These are phyloP conservation scores for Mastigias papua DNA, from an alignment of 30 jellyfish, hydroid and myxozoan species.

Conservation along the genomic window DNA sequence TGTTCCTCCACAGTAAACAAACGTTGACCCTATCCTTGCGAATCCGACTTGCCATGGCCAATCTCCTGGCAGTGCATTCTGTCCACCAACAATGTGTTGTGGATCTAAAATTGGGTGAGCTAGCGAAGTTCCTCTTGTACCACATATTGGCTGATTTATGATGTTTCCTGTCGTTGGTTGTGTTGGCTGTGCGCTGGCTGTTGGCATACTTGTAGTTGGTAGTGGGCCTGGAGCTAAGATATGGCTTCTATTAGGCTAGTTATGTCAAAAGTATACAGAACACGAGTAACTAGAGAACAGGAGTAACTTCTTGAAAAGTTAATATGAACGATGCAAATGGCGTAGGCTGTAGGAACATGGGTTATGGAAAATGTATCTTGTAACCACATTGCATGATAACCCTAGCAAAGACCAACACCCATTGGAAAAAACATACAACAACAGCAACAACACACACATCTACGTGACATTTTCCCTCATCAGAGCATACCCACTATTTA, in stretches of 20 bases:
- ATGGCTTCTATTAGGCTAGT: not conserved
- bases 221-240: not conserved
- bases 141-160: slow-evolving; percentile 49
- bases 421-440: no score
- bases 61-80: slow-evolving; percentile 57
- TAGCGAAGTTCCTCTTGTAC: slow-evolving; percentile 39
- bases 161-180: not conserved
- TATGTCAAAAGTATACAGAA: not conserved
- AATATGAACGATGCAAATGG: no score
- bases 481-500: no score
- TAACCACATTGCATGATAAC: no score
- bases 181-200: not conserved
- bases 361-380: no score
- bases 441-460: no score
- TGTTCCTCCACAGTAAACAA: slow-evolving; percentile 70
- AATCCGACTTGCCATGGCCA: slow-evolving; percentile 83
- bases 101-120: slow-evolving; percentile 59
- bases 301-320: no score
- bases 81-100: slow-evolving; percentile 69
- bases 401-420: no score
- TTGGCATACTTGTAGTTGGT: not conserved
- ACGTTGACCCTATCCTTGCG: slow-evolving; percentile 45
- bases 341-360: no score
- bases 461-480: no score
- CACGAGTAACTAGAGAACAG: no score